Evolutionary conservation across 1,140 invertebrate genomes (phyloP), one percentile per base, ranked within the genome.

Genomic region (Bombus polaris): DNA sequence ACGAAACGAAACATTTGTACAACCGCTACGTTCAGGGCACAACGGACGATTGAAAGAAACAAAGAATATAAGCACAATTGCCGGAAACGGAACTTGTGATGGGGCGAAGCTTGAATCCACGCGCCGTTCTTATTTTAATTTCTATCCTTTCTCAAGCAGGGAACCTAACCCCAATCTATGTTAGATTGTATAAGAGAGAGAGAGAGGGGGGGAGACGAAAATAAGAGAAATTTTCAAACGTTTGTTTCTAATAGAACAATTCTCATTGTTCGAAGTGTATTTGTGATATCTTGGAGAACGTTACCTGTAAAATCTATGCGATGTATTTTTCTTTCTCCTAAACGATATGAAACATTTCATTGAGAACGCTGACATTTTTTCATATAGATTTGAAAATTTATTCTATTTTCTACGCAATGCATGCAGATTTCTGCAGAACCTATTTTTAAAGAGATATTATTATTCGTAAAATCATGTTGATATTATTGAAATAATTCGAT

Each of bases 21-120:
- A 62, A 62, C 32, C 44, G 65, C 9, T 32, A 9, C 42, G 42
- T 39, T 42, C 75, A 18, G 6, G 28, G 37, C 4, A 42, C 65
- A 79, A 68, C 65, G 25, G 32, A 28, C n/a, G 65, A 70, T 68
- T 37, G 42, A 70, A 68, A 79, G 47, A 79, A 68, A 47, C 59
- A 42, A 66, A n/a, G 42, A 37, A 35, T 39, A 32, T 10, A 80
- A 37, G 65, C 18, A 53, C 44, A 53, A 70, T 80, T 53, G 78
- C 70, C 25, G 77, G 77, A 28, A 77, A 77, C 57, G 42, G 28
- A 79, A 32, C 42, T 28, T 32, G 35, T 28, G 42, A 44, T 44
- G 15, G 32, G 22, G 6, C 39, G 35, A 42, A 28, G 44, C 15
- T 70, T 1, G n/a, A 35, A 42, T 42, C n/a, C 13, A 42, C 3